A percentile compares a stretch with the other conserved stretches of the same genome.
These are phyloP conservation scores for Centropus bengalensis DNA, from an alignment of 2,113 vertebrate species.

Conservation along the genomic window DNA sequence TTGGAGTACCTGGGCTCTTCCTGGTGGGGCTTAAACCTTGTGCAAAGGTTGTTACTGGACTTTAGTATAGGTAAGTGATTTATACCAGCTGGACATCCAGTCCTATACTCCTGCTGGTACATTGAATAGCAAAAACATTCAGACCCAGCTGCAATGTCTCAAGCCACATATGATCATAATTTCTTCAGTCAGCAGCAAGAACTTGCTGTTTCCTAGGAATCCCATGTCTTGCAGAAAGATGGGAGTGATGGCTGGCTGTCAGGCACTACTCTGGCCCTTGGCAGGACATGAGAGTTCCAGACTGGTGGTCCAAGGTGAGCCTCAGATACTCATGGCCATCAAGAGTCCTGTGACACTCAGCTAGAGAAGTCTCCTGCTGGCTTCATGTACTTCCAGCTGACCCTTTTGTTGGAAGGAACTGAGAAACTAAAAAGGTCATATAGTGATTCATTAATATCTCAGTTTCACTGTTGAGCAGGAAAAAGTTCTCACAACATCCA, in stretches of 20 bases:
- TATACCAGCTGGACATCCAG: background rate
- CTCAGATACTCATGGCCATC: background rate
- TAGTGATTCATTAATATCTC: background rate
- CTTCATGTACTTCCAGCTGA: background rate
- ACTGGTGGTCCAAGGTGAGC: background rate
- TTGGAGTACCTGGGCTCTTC: background rate
- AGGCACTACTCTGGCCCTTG: background rate
- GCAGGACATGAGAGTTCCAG: background rate
- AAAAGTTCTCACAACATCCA: background rate
- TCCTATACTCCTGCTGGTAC: background rate
- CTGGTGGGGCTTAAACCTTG: background rate
- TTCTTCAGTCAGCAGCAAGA: background rate
- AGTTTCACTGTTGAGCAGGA: background rate
- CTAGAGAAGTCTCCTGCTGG: background rate
- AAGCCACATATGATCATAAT: slow-evolving; percentile 1
- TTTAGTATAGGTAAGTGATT: background rate
- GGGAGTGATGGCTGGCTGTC: background rate
- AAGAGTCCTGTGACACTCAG: background rate
- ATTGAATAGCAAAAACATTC: background rate
- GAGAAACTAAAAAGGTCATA: background rate
- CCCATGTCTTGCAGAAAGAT: background rate
- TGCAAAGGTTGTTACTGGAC: background rate
- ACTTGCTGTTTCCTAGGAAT: slow-evolving; percentile 9
- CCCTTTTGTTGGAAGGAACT: background rate
- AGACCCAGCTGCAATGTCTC: slow-evolving; percentile 26